Conservation (phyloP, 2,888 invertebrate genomes). For the Gari tellinella region DNA sequence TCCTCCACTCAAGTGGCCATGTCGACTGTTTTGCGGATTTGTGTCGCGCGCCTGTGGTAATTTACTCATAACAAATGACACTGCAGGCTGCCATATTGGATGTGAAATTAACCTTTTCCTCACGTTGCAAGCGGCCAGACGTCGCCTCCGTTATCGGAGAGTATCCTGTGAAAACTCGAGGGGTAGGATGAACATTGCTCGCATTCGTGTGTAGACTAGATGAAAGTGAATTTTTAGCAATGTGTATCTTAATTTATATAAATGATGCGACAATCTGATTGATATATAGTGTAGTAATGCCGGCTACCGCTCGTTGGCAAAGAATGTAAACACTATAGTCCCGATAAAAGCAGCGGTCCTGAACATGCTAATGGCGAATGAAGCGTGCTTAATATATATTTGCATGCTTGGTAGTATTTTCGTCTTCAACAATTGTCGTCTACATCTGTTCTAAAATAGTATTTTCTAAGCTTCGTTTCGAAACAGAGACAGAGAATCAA, state of each 20-base stretch:
- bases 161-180: slow-evolving; percentile 29
- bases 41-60: slow-evolving; percentile 47
- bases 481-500: too few relatives aligned
- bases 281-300: slow-evolving; percentile 34
- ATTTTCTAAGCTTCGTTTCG: too few relatives aligned
- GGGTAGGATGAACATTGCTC: slow-evolving; percentile 20
- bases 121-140: slow-evolving; percentile 54
- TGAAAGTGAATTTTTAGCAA: slow-evolving; percentile 32
- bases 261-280: slow-evolving; percentile 35
- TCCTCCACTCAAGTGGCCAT: too few relatives aligned
- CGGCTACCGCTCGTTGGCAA: slow-evolving; percentile 16
- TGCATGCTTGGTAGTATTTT: too few relatives aligned
- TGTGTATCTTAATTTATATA: slow-evolving; percentile 46
- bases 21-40: slow-evolving; percentile 32
- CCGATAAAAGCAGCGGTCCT: neutral
- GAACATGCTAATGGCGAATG: too few relatives aligned
- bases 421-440: too few relatives aligned
- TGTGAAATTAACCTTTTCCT: slow-evolving; percentile 64
- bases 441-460: too few relatives aligned
- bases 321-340: slow-evolving; percentile 37
- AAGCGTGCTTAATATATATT: too few relatives aligned
- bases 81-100: slow-evolving; percentile 53
- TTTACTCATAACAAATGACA: slow-evolving; percentile 62
- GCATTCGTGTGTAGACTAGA: slow-evolving; percentile 47
- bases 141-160: slow-evolving; percentile 59